phyloP scores from a whole-genome alignment of 2,113 vertebrate genomes.

The Nesoenas mayeri region DNA sequence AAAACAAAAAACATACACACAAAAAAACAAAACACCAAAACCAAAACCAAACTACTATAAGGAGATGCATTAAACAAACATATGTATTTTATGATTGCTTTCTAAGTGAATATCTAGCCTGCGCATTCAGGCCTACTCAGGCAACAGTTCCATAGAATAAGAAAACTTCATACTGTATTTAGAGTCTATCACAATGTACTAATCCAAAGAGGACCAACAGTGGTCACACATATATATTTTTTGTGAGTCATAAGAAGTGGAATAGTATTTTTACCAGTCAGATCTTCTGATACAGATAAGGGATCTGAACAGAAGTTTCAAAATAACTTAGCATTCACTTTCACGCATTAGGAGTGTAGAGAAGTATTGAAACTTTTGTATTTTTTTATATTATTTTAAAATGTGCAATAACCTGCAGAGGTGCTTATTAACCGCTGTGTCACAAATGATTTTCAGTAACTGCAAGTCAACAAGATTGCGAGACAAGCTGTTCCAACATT shows the following conservation, averaged over 20 bases:
- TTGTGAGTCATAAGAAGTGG: rapidly evolving
- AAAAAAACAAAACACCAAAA: no score
- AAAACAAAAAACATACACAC: no score
- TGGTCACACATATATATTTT: rapidly evolving
- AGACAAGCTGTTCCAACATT: neutral
- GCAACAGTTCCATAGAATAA: neutral
- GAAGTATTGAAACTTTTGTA: neutral
- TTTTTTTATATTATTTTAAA: neutral
- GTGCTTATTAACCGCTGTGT: neutral
- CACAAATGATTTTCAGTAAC: neutral
- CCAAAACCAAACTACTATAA: neutral
- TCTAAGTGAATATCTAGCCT: neutral
- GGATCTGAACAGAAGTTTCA: neutral
- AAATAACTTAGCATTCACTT: neutral
- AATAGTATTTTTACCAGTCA: neutral
- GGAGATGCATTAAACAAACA: neutral
- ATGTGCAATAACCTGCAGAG: neutral
- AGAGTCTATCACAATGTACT: neutral
- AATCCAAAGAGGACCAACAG: neutral
- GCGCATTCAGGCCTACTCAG: neutral
- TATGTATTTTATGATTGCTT: neutral
- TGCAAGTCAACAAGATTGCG: neutral
- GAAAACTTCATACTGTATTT: neutral
- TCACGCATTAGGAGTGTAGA: neutral
- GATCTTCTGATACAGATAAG: neutral